Evolutionary conservation across 2,113 vertebrate genomes (phyloP), one percentile per base, ranked within the genome.

Genomic region (Ailuropoda melanoleuca): DNA sequence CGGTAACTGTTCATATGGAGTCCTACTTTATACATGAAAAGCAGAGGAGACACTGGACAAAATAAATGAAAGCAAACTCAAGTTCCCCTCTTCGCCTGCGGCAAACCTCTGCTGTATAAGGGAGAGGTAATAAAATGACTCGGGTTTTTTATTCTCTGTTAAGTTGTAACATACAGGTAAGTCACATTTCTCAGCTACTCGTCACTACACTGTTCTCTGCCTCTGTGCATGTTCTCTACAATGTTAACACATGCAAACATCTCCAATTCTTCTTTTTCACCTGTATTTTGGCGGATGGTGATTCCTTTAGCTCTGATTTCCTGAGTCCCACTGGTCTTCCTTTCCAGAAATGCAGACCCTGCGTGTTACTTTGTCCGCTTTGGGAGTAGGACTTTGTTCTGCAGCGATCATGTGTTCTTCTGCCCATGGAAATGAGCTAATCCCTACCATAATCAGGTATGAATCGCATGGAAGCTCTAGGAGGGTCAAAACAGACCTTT

Each of bases 391-490:
- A 10, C 1, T 66, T 48, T 72, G 37, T 66, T 56, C 50, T 2
- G 78, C 72, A 3, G 3, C 43, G 13, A 0, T 15, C 37, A 34
- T 78, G 6, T 19, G 70, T 82, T 13, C 3, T 62, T 4, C 78
- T 21, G 1, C 9, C 29, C 96, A 97, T n/a, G 64, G n/a, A 58
- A 95, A 86, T 18, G 96, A 98, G 18, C 94, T 97, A 9, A 18
- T 86, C 1, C 96, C 97, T 26, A 97, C 96, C 1, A 0, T 93
- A 3, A 48, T 93, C 95, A 97, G 97, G 97, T 97, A 97, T n/a
- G n/a, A 37, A 64, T 19, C 1, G 46, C 43, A 12, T 34, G 29
- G 26, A 19, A 23, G 31, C 37, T 18, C 29, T 58, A 2, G 29
- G 14, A 17, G 46, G 31, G 12, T n/a, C 55, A 88, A 68, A 64